phyloP scores from a whole-genome alignment of 2,888 invertebrate species.

The Peribatodes rhomboidaria region DNA sequence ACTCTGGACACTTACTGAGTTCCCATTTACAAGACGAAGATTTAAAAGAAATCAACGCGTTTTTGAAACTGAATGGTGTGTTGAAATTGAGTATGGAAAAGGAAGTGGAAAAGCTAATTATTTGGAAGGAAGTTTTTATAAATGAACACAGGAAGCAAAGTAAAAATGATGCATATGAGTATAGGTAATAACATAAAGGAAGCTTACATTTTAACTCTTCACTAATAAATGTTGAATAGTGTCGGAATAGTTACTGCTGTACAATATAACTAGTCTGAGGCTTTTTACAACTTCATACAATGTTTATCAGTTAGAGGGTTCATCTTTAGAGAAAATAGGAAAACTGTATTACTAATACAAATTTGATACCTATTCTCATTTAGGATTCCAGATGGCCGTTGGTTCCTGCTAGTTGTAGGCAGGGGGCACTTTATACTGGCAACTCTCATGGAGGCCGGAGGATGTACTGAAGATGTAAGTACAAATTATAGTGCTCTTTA shows the following conservation, averaged over 20 bases:
- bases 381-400: slow-evolving; percentile 88
- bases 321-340: too few species aligned
- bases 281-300: too few species aligned
- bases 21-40: slow-evolving; percentile 92
- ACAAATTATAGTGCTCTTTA: not conserved
- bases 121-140: slow-evolving; percentile 92
- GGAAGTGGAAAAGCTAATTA: slow-evolving; percentile 89
- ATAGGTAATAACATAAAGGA: slow-evolving; percentile 58
- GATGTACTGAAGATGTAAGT: slow-evolving; percentile 89
- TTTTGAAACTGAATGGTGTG: slow-evolving; percentile 91
- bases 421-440: slow-evolving; percentile 90
- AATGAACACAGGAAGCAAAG: slow-evolving; percentile 72
- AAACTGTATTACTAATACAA: too few species aligned
- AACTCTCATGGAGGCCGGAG: slow-evolving; percentile 92
- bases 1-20: slow-evolving; percentile 90
- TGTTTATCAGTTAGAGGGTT: too few species aligned
- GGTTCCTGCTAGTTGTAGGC: slow-evolving; percentile 92
- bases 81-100: slow-evolving; percentile 89
- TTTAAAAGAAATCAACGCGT: slow-evolving; percentile 91
- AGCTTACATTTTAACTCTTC: too few species aligned
- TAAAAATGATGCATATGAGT: slow-evolving; percentile 68
- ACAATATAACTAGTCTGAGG: too few species aligned
- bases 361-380: too few species aligned
- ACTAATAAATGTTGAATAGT: too few species aligned
- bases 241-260: too few species aligned